These are phyloP conservation scores for Ischnura elegans DNA, from an alignment of 2,888 invertebrate genomes.

Conservation along the genomic window DNA sequence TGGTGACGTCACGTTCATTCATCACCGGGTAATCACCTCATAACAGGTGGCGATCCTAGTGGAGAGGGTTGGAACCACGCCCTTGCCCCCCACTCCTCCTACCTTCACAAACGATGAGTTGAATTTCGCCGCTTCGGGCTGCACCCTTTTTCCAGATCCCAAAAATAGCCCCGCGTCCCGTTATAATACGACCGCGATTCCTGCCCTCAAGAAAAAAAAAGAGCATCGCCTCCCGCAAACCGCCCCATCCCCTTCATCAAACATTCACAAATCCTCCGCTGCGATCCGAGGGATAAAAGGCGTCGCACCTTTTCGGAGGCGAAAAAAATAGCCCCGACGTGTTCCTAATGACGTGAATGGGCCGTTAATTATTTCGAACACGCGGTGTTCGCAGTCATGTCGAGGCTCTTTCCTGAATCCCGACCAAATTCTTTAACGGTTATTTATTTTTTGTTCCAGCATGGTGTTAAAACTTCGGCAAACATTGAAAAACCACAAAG, in stretches of 20 bases:
- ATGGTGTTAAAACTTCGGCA: no score
- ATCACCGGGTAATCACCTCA: constrained; percentile 59
- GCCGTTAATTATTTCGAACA: neutral
- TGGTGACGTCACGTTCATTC: constrained; percentile 64
- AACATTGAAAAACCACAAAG: no score
- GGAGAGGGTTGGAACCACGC: constrained; percentile 11
- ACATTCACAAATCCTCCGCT: neutral
- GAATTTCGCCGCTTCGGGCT: neutral
- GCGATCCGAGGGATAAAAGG: neutral
- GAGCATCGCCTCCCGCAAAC: neutral
- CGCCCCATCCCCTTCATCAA: neutral
- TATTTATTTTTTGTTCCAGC: no score
- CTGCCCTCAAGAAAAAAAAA: neutral
- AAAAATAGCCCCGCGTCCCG: neutral
- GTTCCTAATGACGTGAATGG: neutral
- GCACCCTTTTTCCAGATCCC: neutral
- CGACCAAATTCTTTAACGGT: no score
- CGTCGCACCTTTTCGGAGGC: neutral
- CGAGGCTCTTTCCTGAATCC: no score
- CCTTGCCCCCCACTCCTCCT: no score
- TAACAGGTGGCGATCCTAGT: constrained; percentile 35
- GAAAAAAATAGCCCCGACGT: neutral
- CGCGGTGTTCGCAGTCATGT: no score
- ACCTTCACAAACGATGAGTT: constrained; percentile 19
- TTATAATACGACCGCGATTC: neutral